A percentile compares a stretch with the other conserved stretches of the same genome.
phyloP scores from a whole-genome alignment of 2,113 vertebrate genomes.

The Suricata suricatta region DNA sequence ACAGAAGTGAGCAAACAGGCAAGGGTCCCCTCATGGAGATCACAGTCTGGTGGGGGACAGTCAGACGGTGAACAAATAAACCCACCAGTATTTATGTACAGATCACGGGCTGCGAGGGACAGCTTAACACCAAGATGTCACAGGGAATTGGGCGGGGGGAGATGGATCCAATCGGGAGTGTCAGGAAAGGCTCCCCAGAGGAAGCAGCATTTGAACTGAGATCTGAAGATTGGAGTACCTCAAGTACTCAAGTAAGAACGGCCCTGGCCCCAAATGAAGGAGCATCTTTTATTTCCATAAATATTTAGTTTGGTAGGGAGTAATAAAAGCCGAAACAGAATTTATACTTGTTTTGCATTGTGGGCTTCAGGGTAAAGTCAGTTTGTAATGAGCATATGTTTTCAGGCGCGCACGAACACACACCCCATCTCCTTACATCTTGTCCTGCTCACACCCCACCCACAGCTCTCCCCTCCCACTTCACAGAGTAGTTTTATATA shows the following conservation, averaged over 20 bases:
- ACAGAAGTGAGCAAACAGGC: background rate
- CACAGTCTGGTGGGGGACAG: background rate
- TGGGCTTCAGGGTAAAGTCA: background rate
- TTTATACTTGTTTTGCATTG: background rate
- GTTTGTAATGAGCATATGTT: background rate
- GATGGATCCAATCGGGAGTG: background rate
- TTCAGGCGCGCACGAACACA: fast-evolving
- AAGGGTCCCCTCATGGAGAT: background rate
- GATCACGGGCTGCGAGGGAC: background rate
- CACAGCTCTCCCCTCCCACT: too few species aligned
- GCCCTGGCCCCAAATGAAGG: background rate
- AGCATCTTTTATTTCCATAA: background rate
- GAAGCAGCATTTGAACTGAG: background rate
- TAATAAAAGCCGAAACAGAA: background rate
- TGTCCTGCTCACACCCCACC: background rate
- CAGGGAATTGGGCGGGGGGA: background rate
- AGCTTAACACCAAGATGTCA: background rate
- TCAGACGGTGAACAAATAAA: background rate
- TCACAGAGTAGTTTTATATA: background rate
- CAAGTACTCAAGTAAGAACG: background rate
- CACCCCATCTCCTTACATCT: background rate
- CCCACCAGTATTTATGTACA: background rate
- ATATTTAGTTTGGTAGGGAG: background rate
- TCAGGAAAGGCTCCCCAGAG: background rate
- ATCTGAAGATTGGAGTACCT: background rate